Evolutionary conservation across 2,113 vertebrate genomes (phyloP).

Genomic region (Machaerirhynchus nigripectus): DNA sequence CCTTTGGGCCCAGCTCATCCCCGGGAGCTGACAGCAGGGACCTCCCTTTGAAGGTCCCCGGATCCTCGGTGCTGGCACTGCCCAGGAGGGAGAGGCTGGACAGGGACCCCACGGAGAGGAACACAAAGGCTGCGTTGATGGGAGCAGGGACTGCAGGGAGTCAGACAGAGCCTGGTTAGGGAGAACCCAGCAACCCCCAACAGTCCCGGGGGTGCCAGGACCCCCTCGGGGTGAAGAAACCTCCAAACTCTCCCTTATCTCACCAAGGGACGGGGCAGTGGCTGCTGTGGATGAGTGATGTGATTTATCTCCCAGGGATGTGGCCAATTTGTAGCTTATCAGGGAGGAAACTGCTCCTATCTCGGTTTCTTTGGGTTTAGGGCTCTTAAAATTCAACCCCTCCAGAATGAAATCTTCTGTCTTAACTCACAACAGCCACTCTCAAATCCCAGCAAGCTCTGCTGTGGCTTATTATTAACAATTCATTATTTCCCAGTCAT

Average conservation of each 20-base stretch:
- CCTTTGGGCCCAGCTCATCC: slow-evolving; percentile 33
- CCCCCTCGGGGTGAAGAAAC: rapidly evolving
- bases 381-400: neutral
- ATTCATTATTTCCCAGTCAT: neutral
- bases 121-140: slow-evolving; percentile 71
- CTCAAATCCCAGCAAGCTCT: neutral
- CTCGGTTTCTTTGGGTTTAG: neutral
- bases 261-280: neutral
- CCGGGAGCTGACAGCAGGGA: slow-evolving; percentile 66
- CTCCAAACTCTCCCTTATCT: neutral
- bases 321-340: neutral
- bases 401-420: neutral
- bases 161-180: neutral
- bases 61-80: neutral
- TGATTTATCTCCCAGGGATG: neutral
- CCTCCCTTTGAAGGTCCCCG: slow-evolving; percentile 63
- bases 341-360: neutral
- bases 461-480: neutral
- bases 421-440: neutral
- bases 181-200: neutral
- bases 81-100: slow-evolving; percentile 36
- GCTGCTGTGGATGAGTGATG: neutral
- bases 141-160: slow-evolving; percentile 36
- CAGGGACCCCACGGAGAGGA: slow-evolving; percentile 64
- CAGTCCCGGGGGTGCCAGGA: neutral